phyloP scores from a whole-genome alignment of 1,140 invertebrate genomes.

The Medauroidea extradentata region DNA sequence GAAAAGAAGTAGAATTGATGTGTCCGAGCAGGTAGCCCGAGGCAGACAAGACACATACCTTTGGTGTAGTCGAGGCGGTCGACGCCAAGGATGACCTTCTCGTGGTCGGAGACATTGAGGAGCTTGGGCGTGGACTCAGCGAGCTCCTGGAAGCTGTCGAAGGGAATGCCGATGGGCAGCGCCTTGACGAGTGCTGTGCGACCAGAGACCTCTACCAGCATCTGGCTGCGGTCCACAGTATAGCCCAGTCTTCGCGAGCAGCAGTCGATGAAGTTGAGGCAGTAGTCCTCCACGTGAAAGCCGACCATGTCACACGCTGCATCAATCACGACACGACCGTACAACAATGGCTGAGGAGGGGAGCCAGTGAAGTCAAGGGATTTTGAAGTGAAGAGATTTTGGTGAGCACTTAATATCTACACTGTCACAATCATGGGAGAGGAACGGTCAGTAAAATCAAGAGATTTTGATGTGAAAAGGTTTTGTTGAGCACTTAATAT shows the following conservation, averaged over 20 bases:
- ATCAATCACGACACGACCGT: conserved; percentile 36
- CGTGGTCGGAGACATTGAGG: conserved; percentile 20
- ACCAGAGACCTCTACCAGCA: conserved; percentile 40
- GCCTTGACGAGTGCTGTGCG: conserved; percentile 38
- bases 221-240: conserved; percentile 37
- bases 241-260: conserved; percentile 42
- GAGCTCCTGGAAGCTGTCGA: conserved; percentile 37
- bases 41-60: conserved; percentile 34
- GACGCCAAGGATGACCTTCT: conserved; percentile 41
- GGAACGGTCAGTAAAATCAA: too few species aligned
- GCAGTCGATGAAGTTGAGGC: conserved; percentile 45
- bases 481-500: too few species aligned
- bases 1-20: too few species aligned
- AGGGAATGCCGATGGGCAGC: conserved; percentile 43
- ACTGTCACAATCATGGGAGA: conserved; percentile 45
- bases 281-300: conserved; percentile 46
- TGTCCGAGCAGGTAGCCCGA: too few species aligned
- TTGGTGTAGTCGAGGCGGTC: conserved; percentile 48
- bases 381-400: conserved; percentile 47
- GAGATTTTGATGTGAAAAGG: too few species aligned
- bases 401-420: too few species aligned
- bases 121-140: conserved; percentile 33
- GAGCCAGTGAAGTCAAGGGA: conserved; percentile 44
- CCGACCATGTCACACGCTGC: conserved; percentile 43
- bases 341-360: conserved; percentile 43